Evolutionary conservation across 2,113 vertebrate species (phyloP).

Genomic region (Cyprinodon brontotheroides): DNA sequence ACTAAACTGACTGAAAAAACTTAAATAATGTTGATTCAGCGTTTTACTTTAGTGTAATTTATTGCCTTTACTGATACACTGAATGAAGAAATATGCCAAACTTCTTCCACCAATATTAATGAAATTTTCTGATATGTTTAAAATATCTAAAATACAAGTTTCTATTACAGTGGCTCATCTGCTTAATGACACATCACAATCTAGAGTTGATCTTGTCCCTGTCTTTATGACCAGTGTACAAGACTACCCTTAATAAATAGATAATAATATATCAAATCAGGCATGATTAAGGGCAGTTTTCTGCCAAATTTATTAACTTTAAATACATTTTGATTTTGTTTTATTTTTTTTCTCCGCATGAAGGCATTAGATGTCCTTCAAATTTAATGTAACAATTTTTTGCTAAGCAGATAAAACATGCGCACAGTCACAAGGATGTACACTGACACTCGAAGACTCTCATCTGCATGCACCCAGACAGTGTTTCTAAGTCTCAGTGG

Average conservation of each 20-base stretch:
- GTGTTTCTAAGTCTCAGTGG: constrained; percentile 56
- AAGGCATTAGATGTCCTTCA: constrained; percentile 10
- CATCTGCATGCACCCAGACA: constrained; percentile 55
- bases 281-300: constrained; percentile 3
- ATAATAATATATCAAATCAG: constrained; percentile 18
- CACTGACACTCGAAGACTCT: constrained; percentile 37
- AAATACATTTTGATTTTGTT: not conserved
- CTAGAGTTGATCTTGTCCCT: not conserved
- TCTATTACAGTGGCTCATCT: not conserved
- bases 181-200: not conserved
- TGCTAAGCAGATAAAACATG: constrained; percentile 25
- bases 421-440: constrained; percentile 10
- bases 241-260: not conserved
- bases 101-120: not conserved
- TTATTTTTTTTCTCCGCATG: constrained; percentile 1
- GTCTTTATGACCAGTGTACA: not conserved
- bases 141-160: not conserved
- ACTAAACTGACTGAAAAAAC: not conserved
- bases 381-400: constrained; percentile 25
- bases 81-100: not conserved
- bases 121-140: not conserved
- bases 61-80: not conserved
- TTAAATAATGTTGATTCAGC: not conserved
- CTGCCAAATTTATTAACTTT: constrained; percentile 13
- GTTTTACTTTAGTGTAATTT: not conserved